A percentile compares a stretch with the other conserved stretches of the same genome.
Conservation (phyloP, 1,140 invertebrate genomes). For the Triops longicaudatus region DNA sequence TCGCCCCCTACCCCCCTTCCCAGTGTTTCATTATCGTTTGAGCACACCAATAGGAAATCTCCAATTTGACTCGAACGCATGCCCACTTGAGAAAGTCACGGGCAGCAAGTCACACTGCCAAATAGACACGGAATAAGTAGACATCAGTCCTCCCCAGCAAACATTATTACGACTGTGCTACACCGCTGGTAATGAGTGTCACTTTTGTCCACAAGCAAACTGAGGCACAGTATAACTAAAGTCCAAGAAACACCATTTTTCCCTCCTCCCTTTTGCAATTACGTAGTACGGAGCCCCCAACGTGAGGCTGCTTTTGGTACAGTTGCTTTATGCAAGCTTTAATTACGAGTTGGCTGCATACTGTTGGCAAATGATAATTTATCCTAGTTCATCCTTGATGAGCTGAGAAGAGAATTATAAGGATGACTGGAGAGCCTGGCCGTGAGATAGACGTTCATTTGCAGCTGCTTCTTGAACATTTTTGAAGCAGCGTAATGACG, state of each 20-base stretch:
- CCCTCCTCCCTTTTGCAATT: background rate
- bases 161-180: background rate
- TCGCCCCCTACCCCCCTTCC: background rate
- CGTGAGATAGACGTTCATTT: background rate
- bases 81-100: conserved; percentile 11
- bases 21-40: background rate
- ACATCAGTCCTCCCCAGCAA: background rate
- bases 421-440: background rate
- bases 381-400: background rate
- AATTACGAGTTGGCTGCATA: background rate
- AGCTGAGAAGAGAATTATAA: background rate
- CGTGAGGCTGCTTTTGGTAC: background rate
- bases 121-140: background rate
- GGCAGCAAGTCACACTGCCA: background rate
- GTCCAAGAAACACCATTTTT: background rate
- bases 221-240: background rate
- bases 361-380: background rate
- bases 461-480: background rate
- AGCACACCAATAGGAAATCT: conserved; percentile 4
- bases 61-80: conserved; percentile 5
- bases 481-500: background rate
- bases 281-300: background rate
- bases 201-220: background rate
- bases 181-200: background rate
- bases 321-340: background rate